Conservation (phyloP, 2,797 vertebrate species). For the Natrix natrix region DNA sequence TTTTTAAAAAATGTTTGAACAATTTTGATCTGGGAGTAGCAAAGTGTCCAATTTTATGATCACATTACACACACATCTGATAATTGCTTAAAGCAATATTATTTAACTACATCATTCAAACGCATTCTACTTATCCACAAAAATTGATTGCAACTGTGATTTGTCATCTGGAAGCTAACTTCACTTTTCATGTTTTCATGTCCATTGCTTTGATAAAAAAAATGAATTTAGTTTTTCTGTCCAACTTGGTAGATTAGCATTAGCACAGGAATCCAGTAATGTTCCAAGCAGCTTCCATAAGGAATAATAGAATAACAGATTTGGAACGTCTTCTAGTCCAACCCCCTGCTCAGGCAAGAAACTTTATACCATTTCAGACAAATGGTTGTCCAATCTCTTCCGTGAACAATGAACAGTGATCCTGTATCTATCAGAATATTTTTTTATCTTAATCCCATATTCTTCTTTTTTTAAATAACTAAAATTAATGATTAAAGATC, state of each 20-base stretch:
- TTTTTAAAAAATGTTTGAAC: neutral
- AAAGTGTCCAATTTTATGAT: neutral
- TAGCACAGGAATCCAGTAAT: neutral
- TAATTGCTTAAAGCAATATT: neutral
- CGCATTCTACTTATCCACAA: neutral
- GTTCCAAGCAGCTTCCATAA: neutral
- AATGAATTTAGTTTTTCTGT: neutral
- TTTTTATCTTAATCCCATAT: neutral
- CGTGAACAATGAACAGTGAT: neutral
- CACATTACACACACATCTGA: neutral
- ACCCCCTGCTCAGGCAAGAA: neutral
- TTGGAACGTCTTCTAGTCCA: neutral
- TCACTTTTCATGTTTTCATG: neutral
- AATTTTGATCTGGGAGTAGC: neutral
- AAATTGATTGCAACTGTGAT: neutral
- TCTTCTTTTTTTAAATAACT: neutral
- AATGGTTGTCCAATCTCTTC: neutral
- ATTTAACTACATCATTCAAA: neutral
- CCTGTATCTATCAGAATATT: neutral
- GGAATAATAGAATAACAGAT: neutral
- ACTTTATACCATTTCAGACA: neutral
- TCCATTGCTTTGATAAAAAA: neutral
- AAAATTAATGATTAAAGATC: neutral
- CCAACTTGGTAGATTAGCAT: neutral
- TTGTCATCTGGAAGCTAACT: neutral